Conservation (phyloP, 2,888 invertebrate species). For the Polietes domitor region DNA sequence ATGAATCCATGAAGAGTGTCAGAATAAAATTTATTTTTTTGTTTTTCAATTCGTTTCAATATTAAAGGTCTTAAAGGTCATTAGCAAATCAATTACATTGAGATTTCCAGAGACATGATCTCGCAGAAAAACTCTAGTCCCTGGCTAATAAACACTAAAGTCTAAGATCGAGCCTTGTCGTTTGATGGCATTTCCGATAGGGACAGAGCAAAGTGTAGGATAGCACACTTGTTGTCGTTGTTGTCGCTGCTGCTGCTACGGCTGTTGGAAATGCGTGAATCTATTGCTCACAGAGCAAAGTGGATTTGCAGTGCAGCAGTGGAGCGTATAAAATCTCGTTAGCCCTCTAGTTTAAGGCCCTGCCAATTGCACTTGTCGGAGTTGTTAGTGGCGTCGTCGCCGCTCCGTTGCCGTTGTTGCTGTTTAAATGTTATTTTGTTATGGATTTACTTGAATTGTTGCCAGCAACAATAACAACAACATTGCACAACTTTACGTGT, state of each 20-base stretch:
- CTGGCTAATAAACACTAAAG: no score
- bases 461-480: conserved; percentile 37
- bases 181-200: no score
- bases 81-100: no score
- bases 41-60: no score
- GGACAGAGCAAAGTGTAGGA: neutral
- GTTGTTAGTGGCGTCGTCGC: neutral
- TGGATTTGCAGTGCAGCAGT: conserved; percentile 58
- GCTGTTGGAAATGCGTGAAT: conserved; percentile 32
- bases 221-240: neutral
- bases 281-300: conserved; percentile 18
- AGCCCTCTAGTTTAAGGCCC: conserved; percentile 51
- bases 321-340: conserved; percentile 63
- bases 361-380: conserved; percentile 21
- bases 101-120: no score
- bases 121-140: no score
- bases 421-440: conserved; percentile 18
- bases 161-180: no score
- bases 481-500: conserved; percentile 64
- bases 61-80: no score
- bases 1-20: no score
- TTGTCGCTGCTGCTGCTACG: neutral
- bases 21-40: no score
- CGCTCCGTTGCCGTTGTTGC: neutral
- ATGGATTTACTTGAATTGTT: conserved; percentile 23